Conservation (phyloP, 2,888 invertebrate species). For the Sclerodermus sp. region DNA sequence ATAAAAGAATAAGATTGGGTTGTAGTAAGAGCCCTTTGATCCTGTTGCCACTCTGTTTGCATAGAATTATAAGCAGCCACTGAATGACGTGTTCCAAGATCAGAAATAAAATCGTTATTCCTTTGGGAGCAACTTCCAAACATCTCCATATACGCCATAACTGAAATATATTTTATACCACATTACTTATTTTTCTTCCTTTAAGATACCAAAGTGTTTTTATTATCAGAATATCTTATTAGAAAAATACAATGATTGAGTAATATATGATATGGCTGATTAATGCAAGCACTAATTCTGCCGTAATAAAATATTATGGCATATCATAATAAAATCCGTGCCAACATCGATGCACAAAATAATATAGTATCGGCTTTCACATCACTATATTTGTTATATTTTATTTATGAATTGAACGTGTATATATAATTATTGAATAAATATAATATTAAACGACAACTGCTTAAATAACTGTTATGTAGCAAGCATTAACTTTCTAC, state of each 20-base stretch:
- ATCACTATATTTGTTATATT: not conserved
- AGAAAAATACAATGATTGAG: too few relatives aligned
- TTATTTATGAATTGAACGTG: not conserved
- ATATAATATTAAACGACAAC: not conserved
- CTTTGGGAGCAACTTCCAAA: constrained; percentile 86
- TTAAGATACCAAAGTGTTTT: not conserved
- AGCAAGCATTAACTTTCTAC: constrained; percentile 2
- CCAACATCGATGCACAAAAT: constrained; percentile 28
- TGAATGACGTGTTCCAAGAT: constrained; percentile 76
- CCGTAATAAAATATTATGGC: constrained; percentile 26
- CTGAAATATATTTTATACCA: constrained; percentile 60
- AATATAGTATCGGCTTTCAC: not conserved
- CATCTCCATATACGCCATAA: constrained; percentile 96
- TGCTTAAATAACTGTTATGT: constrained; percentile 6
- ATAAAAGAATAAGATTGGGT: constrained; percentile 65
- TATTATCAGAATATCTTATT: not conserved
- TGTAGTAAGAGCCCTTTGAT: constrained; percentile 60
- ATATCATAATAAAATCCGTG: constrained; percentile 15
- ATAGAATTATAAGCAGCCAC: constrained; percentile 76
- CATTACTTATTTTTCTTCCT: not conserved
- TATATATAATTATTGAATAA: not conserved
- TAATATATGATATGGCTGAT: too few relatives aligned
- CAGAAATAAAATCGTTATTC: constrained; percentile 72
- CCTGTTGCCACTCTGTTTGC: constrained; percentile 63
- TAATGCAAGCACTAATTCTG: constrained; percentile 26